Evolutionary conservation across 2,797 vertebrate species (phyloP).

Genomic region (Trichosurus vulpecula): DNA sequence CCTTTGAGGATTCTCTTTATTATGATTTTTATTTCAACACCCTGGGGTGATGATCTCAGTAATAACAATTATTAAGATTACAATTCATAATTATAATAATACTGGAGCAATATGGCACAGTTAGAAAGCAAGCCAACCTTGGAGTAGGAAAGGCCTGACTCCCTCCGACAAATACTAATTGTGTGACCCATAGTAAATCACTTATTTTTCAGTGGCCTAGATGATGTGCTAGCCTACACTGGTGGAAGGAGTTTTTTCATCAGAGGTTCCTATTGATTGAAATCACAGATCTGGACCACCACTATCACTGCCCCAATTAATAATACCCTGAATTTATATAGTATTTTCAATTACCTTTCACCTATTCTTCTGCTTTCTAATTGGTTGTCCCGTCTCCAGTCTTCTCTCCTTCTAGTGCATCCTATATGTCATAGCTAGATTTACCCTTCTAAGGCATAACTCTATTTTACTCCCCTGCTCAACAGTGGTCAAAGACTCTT

Average conservation of each 20-base stretch:
- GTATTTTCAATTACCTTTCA: not conserved
- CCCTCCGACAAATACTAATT: not conserved
- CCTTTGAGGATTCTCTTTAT: not conserved
- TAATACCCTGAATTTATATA: not conserved
- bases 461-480: not conserved
- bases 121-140: not conserved
- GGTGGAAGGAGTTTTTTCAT: not conserved
- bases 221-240: not conserved
- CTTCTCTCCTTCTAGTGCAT: not conserved
- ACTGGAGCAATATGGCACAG: not conserved
- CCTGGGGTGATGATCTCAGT: not conserved
- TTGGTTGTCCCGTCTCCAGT: not conserved
- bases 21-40: not conserved
- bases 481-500: not conserved
- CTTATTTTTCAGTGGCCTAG: not conserved
- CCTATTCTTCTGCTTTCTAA: not conserved
- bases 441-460: constrained; percentile 5
- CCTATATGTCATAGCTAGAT: not conserved
- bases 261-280: not conserved
- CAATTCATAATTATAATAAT: not conserved
- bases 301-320: not conserved
- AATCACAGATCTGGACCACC: not conserved
- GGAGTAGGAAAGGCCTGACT: not conserved
- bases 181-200: not conserved
- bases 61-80: not conserved